Evolutionary conservation across 2,888 invertebrate genomes (phyloP), one percentile per base, ranked within the genome.

Genomic region (Thecocarcelia acutangulata): DNA sequence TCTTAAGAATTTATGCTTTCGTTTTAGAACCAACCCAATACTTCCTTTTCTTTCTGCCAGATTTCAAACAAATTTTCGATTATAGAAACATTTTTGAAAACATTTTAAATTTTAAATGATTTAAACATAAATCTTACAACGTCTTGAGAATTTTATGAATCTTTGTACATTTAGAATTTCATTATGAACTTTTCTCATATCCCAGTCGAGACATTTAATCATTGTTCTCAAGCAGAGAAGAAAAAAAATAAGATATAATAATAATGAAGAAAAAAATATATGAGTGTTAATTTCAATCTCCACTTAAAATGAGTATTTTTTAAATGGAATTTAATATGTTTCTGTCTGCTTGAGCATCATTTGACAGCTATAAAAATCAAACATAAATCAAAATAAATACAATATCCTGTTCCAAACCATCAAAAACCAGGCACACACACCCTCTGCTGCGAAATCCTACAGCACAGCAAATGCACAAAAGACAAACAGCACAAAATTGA

Each of bases 381-480:
- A 61, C 70, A 78, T 82, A 82, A 82, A 82, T 82, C 82, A 75
- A 75, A 66, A 78, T 78, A 75, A 78, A 78, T 82, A 69, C 74
- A 78, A 82, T 78, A 78, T 82, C 78, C 78, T 82, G 82, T 56
- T 73, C 13, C 28, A 81, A 72, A 52, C 37, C 24, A 56, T 40
- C 15, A 19, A 24, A 54, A 19, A 15, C 37, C 0, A 2, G 1
- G 3, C 5, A 33, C 5, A 54, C 28, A 63, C 63, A 73, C 73
- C 61, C 54, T n/a, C 63, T 63, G n/a, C 63, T 54, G 12, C 13
- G 42, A 44, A 44, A n/a, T 37, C 24, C n/a, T 40, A 37, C 12
- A 52, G 61, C 59, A 70, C 15, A 54, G 11, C 13, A 52, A 61
- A 24, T 44, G 0, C 44, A 61, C 11, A 21, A 48, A 58, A 50